Evolutionary conservation across 1,140 invertebrate genomes (phyloP), one percentile per base, ranked within the genome.

Genomic region (Drosophila watanabei): DNA sequence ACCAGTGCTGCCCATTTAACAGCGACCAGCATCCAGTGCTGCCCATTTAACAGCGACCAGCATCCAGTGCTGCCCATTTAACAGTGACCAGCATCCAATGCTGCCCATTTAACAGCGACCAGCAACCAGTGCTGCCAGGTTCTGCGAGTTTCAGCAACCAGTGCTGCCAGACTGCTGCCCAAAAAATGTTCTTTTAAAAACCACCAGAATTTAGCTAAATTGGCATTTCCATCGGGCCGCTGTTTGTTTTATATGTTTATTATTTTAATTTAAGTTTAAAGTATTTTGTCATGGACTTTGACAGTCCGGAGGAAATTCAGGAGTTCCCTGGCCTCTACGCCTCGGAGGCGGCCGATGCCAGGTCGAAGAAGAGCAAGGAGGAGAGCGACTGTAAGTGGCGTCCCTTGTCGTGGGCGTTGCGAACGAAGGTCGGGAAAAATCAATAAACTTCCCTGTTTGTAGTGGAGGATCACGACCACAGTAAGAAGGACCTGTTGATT

Each of bases 311-410:
- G 49, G 97, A 97, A 93, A 97, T 56, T 11, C 54, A 97, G 94
- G 97, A 98, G 93, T 98, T 98, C 94, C 97, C 97, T 39, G 97
- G 97, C 46, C 93, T 98, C 54, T 98, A 98, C 92, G 96, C 96
- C 14, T 97, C 96, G 10, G 97, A 97, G 93, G 94, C 95, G 35
- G 95, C 95, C 24, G 91, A 92, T 64, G 39, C 76, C 54, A 96
- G 95, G 83, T 97, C 95, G 81, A 97, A 87, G 46, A 92, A 92
- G 41, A 91, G 80, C 75, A 92, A 95, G 90, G 97, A 97, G 87
- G 97, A 98, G 92, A 97, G 96, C 92, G 97, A 98, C 92, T 97
- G 97, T 97, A 95, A 95, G 96, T 95, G 77, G 43, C 41, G 72
- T 96, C 18, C 28, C 32, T 52, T 16, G 30, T 39, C 43, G 59